Evolutionary conservation across 2,797 vertebrate species (phyloP), one percentile per base, ranked within the genome.

Genomic region (Peromyscus aztecus): DNA sequence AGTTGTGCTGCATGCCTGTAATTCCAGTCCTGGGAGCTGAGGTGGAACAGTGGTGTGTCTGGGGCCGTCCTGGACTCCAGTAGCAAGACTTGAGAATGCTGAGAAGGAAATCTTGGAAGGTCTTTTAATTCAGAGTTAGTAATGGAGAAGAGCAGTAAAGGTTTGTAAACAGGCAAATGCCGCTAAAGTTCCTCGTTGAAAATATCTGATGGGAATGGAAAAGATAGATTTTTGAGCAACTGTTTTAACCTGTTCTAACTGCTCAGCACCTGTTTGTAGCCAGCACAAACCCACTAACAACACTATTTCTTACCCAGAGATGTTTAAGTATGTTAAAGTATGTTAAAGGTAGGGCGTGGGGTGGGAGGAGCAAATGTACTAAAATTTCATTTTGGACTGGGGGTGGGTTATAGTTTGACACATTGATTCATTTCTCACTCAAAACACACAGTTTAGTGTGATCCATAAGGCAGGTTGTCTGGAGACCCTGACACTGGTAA

Each of bases 161-260:
- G 4, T 61, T 90, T 95, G 84, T 89, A 46, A 85, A 21, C 43
- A 81, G 65, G 46, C 90, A 78, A 69, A 17, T 90, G 59, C 43
- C 34, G 17, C 21, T 71, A 14, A 17, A 91, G n/a, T 52, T 91
- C 69, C 93, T 92, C 57, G 12, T 43, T 77, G 34, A 93, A 80
- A 88, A 13, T 87, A 76, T 67, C 61, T 61, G 31, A 37, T 52
- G 19, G 71, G 23, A 81, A 76, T 81, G 59, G 83, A 43, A 91
- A 95, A 65, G 37, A 19, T 37, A 17, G 69, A 46, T 83, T 89
- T 77, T 95, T 94, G 84, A 95, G 80, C 52, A 59, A 19, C 46
- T 9, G 27, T 80, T 90, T 63, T 75, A 78, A 89, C n/a, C 55
- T 40, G 1, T 73, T 81, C 63, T 93, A 40, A 71, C 78, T 96